Percentiles rank a stretch among this genome's conserved stretches.
phyloP scores from a whole-genome alignment of 2,113 vertebrate genomes.

The Benitochromis conjunctus region DNA sequence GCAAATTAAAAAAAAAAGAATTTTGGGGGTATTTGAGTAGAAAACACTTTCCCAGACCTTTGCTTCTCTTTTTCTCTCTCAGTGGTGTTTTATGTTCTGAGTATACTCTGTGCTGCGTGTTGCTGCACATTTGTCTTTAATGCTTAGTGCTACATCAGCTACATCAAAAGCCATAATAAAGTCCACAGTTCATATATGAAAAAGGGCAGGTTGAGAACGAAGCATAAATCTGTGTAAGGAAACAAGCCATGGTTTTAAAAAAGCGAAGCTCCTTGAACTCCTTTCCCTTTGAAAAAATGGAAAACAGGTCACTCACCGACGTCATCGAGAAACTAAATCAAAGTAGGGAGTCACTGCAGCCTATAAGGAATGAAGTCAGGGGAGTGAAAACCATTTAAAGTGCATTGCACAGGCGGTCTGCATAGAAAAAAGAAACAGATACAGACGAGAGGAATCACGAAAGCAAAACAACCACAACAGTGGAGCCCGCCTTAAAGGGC shows the following conservation, averaged over 20 bases:
- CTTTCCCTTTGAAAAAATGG: conserved; percentile 11
- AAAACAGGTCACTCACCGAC: conserved; percentile 32
- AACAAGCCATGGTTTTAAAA: neutral
- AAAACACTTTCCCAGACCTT: neutral
- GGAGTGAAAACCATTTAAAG: conserved; percentile 49
- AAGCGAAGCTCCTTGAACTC: neutral
- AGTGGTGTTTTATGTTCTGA: neutral
- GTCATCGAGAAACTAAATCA: conserved; percentile 44
- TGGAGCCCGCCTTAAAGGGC: neutral
- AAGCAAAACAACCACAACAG: conserved; percentile 51
- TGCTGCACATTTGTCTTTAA: neutral
- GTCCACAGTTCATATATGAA: neutral
- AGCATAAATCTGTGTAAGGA: conserved; percentile 7
- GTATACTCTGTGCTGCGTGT: neutral
- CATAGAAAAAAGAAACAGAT: conserved; percentile 4
- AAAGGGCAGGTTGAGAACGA: conserved; percentile 19
- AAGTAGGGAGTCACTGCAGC: conserved; percentile 27
- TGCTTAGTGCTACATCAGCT: conserved; percentile 12
- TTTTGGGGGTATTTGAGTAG: neutral
- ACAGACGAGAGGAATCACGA: conserved; percentile 33
- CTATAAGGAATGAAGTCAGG: conserved; percentile 21
- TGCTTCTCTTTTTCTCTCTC: neutral
- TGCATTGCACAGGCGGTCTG: conserved; percentile 2
- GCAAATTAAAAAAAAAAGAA: neutral
- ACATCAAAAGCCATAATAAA: conserved; percentile 35